Base-by-base conservation (phyloP, 1,140 invertebrate species). In the Atopsyche davidsoni region DNA sequence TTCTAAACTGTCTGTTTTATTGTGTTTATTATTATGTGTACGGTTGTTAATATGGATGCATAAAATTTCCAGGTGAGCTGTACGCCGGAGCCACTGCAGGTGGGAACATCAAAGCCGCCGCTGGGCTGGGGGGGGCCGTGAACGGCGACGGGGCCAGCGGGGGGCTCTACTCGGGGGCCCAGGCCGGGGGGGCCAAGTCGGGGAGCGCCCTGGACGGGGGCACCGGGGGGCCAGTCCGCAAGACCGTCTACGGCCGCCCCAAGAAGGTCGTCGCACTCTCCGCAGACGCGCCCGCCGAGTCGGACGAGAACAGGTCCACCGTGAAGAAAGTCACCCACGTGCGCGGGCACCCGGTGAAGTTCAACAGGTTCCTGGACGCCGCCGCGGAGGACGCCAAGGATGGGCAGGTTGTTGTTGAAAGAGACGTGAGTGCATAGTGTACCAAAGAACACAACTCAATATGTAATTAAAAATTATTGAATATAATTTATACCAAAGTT, bases 51-150 rank as follows among this genome's bases (percentile, higher is more conserved):
- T 38, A 13, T n/a, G 14, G 35, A 13, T 38, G 35, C 6, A 7
- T 6, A 13, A 7, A 38, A 13, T 38, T 41, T 55, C 18, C 31
- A 73, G 71, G 71, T 57, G 65, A 67, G 21, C 50, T 73, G 1
- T 73, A 63, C 31, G 71, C 71, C 46, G 70, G 68, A 34, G 71
- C 71, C 1, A 72, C 71, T 4, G 71, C 71, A 6, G 69, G 70
- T 21, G 65, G 66, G 18, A 68, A 67, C 38, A 57, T 72, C 1
- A 65, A 64, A 22, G 70, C 72, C 2, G 60, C 62, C 32, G 67
- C 72, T 2, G 70, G 72, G 40, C 58, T 74, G 1, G 64, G 60
- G 18, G 72, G 71, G 32, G 63, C 53, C 38, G 62, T 68, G 0
- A 49, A 40, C 13, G 57, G 48, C 11, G 65, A 44, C n/a, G 44